Percentiles rank a stretch among this genome's conserved stretches.
Evolutionary conservation across 2,113 vertebrate genomes (phyloP).

Genomic region (Petromus typicus): DNA sequence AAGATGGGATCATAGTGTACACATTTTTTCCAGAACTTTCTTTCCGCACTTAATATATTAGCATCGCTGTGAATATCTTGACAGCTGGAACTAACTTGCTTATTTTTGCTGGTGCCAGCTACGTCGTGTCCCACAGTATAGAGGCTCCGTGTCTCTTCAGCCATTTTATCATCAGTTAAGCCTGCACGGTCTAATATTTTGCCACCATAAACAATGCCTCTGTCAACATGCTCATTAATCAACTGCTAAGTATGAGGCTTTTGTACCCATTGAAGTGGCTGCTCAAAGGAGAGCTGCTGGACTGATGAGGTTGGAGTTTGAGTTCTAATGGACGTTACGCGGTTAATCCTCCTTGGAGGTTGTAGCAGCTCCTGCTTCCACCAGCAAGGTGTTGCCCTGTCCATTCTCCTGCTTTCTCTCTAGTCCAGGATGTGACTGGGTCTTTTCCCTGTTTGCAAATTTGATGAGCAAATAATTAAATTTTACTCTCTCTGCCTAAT

Average conservation of each 20-base stretch:
- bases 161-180: not conserved
- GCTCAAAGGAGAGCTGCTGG: not conserved
- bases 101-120: not conserved
- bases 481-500: not conserved
- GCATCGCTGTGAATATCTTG: not conserved
- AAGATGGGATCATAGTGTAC: not conserved
- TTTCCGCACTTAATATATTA: not conserved
- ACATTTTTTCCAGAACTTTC: not conserved
- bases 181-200: not conserved
- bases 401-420: not conserved
- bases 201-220: not conserved
- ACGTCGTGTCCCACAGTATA: not conserved
- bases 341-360: not conserved
- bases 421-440: not conserved
- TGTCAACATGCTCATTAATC: not conserved
- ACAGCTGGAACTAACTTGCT: not conserved
- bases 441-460: slow-evolving; percentile 19
- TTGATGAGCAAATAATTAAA: slow-evolving; percentile 16
- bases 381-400: not conserved
- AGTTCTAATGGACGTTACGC: not conserved
- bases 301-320: not conserved
- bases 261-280: not conserved
- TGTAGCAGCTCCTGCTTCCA: not conserved
- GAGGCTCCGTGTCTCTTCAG: not conserved
- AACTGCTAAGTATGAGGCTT: not conserved